These are phyloP conservation scores for Paramormyrops hopkinsi DNA, from an alignment of 2,797 vertebrate species.

Conservation along the genomic window DNA sequence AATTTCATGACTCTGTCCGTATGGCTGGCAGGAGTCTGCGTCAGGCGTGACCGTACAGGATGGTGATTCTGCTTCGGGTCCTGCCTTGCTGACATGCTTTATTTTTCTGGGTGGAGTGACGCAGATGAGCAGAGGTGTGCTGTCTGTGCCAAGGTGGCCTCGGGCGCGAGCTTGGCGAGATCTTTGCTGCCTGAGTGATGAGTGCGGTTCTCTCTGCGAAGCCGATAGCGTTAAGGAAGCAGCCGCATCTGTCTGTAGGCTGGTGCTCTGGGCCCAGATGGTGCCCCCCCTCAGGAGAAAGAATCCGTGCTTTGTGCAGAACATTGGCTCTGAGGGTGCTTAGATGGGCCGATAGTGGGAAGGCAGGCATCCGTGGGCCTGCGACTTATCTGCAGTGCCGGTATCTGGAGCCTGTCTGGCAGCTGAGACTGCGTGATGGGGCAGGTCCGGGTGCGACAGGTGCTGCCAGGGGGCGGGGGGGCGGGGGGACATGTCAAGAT, in stretches of 20 bases:
- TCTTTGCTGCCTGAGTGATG: neutral
- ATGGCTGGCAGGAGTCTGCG: neutral
- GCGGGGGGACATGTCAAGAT: neutral
- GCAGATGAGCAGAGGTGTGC: neutral
- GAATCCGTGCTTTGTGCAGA: slow-evolving; percentile 48
- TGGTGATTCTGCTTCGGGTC: neutral
- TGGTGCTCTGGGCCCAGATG: neutral
- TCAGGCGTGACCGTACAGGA: neutral
- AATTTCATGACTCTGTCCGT: neutral
- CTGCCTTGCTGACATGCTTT: neutral
- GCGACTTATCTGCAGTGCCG: slow-evolving; percentile 24
- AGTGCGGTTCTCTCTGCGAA: neutral
- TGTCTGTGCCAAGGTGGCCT: neutral
- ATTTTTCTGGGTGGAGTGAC: neutral
- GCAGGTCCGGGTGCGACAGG: neutral
- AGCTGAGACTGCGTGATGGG: neutral
- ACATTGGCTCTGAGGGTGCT: slow-evolving; percentile 32
- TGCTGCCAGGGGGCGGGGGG: neutral
- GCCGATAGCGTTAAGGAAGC: neutral
- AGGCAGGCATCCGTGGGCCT: slow-evolving; percentile 35
- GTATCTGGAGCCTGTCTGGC: slow-evolving; percentile 18
- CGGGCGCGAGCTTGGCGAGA: neutral
- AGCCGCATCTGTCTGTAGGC: neutral
- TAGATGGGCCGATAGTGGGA: slow-evolving; percentile 41
- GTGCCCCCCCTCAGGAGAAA: neutral